These are phyloP conservation scores for Nysson spinosus DNA, from an alignment of 2,888 invertebrate genomes.

Conservation along the genomic window DNA sequence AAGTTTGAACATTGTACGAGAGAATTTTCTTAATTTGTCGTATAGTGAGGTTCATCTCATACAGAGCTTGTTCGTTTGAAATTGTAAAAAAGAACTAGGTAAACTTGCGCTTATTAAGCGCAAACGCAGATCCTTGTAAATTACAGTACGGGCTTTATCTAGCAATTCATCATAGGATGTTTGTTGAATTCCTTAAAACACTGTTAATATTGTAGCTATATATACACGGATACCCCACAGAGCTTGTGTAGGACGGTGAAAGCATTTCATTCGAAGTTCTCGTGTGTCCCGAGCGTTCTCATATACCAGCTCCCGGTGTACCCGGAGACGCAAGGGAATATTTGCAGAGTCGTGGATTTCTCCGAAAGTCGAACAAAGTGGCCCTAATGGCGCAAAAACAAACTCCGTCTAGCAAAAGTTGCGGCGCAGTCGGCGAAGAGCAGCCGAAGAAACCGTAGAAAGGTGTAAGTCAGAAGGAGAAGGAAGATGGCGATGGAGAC, in stretches of 20 bases:
- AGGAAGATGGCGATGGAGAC: constrained; percentile 23
- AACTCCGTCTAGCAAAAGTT: constrained; percentile 65
- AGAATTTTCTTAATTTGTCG: constrained; percentile 4
- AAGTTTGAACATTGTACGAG: constrained; percentile 1
- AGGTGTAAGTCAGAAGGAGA: constrained; percentile 42
- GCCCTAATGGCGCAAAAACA: constrained; percentile 71
- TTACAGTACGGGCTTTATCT: background rate
- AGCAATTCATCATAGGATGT: background rate
- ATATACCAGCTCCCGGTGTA: constrained; percentile 22
- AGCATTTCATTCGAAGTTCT: constrained; percentile 15
- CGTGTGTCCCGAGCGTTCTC: constrained; percentile 15
- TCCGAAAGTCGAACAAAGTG: constrained; percentile 68
- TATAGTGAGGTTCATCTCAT: background rate
- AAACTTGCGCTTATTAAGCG: constrained; percentile 4
- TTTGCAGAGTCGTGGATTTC: constrained; percentile 57
- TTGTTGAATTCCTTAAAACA: background rate
- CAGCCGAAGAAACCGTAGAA: constrained; percentile 38
- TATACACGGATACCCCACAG: too few species aligned
- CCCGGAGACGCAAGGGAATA: constrained; percentile 46
- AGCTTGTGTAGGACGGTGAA: too few species aligned
- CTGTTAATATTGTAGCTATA: too few species aligned
- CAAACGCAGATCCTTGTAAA: background rate
- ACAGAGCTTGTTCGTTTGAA: background rate
- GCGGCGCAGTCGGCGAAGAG: constrained; percentile 52
- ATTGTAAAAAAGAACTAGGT: constrained; percentile 12